Conservation (phyloP, 2,797 vertebrate genomes). For the Malacoctenus gilli region DNA sequence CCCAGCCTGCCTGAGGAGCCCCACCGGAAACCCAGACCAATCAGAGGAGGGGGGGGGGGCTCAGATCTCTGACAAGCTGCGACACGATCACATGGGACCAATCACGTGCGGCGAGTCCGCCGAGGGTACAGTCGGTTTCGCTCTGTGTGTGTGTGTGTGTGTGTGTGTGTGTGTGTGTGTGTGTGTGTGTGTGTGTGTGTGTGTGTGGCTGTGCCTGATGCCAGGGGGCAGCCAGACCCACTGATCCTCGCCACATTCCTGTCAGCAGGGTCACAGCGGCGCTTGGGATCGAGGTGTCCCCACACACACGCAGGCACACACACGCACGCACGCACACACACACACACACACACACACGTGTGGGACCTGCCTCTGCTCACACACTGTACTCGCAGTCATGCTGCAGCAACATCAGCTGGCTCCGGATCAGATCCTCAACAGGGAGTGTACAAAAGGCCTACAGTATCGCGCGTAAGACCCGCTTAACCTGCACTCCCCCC, state of each 20-base stretch:
- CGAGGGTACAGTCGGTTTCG: constrained; percentile 12
- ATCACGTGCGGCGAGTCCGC: constrained; percentile 24
- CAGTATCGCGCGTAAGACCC: neutral
- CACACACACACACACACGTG: no score
- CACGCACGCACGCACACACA: no score
- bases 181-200: constrained; percentile 11
- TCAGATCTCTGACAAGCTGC: constrained; percentile 35
- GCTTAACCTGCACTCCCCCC: neutral
- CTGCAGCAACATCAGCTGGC: no score
- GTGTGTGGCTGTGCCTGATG: constrained; percentile 3
- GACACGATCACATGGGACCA: constrained; percentile 7
- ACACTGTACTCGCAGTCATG: no score
- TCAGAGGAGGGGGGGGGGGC: constrained; percentile 9
- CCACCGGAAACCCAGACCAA: constrained; percentile 3
- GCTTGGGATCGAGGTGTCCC: constrained; percentile 27
- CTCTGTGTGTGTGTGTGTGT: constrained; percentile 14
- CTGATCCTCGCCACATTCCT: constrained; percentile 55
- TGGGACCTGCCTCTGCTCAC: no score
- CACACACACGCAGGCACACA: constrained; percentile 21
- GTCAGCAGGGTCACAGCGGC: constrained; percentile 49
- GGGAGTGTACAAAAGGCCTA: no score
- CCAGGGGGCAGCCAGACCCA: constrained; percentile 24
- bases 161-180: constrained; percentile 16
- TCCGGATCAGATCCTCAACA: no score
- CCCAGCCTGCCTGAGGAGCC: constrained; percentile 21